Percentiles rank a stretch among this genome's conserved stretches.
Conservation (phyloP, 2,113 vertebrate genomes). For the Anguilla rostrata region DNA sequence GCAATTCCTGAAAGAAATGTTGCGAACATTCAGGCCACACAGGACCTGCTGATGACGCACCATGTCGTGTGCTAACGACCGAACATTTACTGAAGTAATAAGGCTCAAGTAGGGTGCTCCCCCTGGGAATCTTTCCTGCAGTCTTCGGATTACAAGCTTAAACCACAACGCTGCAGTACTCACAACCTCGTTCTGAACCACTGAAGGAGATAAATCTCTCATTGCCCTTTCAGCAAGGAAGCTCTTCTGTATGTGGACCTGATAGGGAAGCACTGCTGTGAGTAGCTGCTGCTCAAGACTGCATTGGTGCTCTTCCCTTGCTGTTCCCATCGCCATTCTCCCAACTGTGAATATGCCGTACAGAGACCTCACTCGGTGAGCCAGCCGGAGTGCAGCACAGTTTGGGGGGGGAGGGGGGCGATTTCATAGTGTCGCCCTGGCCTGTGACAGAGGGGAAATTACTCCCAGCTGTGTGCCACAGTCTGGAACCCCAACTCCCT, state of each 20-base stretch:
- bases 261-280: too few species aligned
- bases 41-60: too few species aligned
- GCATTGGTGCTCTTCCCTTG: not conserved
- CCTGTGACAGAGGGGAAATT: not conserved
- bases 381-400: not conserved
- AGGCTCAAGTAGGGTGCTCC: too few species aligned
- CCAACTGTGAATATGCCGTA: not conserved
- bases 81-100: not conserved
- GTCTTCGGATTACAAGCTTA: too few species aligned
- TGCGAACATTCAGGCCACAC: too few species aligned
- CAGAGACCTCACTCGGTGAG: not conserved
- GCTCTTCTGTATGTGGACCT: not conserved
- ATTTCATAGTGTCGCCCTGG: not conserved
- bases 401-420: not conserved
- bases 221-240: not conserved
- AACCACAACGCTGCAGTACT: too few species aligned
- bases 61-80: too few species aligned
- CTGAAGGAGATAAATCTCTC: too few species aligned
- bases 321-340: not conserved
- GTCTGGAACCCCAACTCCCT: not conserved
- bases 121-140: too few species aligned
- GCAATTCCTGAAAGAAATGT: too few species aligned
- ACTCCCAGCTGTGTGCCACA: not conserved
- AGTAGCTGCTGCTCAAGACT: not conserved
- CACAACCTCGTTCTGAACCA: too few species aligned